Base-by-base conservation (phyloP, 1,140 invertebrate genomes). In the Oryzaephilus surinamensis region DNA sequence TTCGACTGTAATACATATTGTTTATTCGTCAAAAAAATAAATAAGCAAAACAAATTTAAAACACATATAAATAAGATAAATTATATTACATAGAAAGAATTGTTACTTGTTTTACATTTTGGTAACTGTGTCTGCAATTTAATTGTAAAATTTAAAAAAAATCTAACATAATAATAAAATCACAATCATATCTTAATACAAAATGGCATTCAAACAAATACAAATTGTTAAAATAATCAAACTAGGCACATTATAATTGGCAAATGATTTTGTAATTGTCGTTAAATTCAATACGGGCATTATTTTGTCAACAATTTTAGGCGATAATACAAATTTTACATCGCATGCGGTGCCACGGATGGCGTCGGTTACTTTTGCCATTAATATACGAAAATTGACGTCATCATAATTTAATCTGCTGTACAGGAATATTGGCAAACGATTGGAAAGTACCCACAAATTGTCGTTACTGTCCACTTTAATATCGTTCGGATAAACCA, bases 401-500 rank as follows among this genome's bases (percentile, higher is more conserved):
- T 81, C 77, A 1, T 72, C 64, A 0, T 62, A 52, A 54, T 82
- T 67, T 21, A 85, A 55, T 16, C 69, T 63, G 1, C 65, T 66
- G 46, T 84, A 82, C 68, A 83, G 77, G 57, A 79, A 84, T 16
- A 70, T 60, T 1, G 79, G 79, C 32, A 85, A 55, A 43, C 73
- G 70, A 57, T 86, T 79, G 0, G 79, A 81, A 0, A 86, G 51
- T 1, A 84, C 73, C 81, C 81, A 86, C 1, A 86, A 50, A 27
- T 76, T 79, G 4, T 76, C 72, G 5, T 79, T 68, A 3, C 68
- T 66, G 38, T 84, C 81, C 0, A 85, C 76, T 60, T 83, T 84
- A 5, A 86, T 64, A 52, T 84, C 81, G 27, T 80, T 84, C 4
- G 82, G 81, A 40, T 84, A 85, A 4, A 84, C 63, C 74, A 84